Percentiles rank a stretch among this genome's conserved stretches.
These are phyloP conservation scores for Tyria jacobaeae DNA, from an alignment of 2,888 invertebrate genomes.

Conservation along the genomic window DNA sequence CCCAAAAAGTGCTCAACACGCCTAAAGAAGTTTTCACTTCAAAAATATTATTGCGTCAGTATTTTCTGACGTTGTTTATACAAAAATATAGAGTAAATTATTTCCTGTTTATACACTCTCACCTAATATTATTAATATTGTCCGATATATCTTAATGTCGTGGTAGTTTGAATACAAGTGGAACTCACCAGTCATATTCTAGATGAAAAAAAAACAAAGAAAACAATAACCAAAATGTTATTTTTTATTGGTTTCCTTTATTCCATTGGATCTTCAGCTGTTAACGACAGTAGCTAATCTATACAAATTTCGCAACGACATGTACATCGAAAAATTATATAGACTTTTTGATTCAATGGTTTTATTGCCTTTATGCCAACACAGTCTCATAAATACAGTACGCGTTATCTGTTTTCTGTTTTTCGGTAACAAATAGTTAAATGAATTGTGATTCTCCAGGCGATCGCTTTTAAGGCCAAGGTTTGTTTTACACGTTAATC, in stretches of 20 bases:
- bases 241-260: background rate
- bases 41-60: too few relatives aligned
- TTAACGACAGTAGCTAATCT: background rate
- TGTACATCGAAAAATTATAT: constrained; percentile 35
- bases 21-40: too few relatives aligned
- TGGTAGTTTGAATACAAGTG: too few relatives aligned
- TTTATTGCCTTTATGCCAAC: constrained; percentile 29
- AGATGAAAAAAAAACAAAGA: background rate
- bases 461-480: background rate
- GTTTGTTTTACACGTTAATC: background rate
- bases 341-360: constrained; percentile 41
- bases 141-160: too few relatives aligned
- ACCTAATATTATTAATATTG: too few relatives aligned
- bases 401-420: constrained; percentile 6
- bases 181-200: background rate
- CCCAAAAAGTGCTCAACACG: too few relatives aligned
- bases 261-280: background rate
- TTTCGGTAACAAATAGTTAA: constrained; percentile 9
- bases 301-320: constrained; percentile 25
- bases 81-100: too few relatives aligned
- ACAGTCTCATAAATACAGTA: constrained; percentile 3
- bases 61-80: too few relatives aligned
- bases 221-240: background rate
- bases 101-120: too few relatives aligned
- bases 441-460: constrained; percentile 43